Evolutionary conservation across 1,140 invertebrate species (phyloP).

Genomic region (Parasteatoda tepidariorum): DNA sequence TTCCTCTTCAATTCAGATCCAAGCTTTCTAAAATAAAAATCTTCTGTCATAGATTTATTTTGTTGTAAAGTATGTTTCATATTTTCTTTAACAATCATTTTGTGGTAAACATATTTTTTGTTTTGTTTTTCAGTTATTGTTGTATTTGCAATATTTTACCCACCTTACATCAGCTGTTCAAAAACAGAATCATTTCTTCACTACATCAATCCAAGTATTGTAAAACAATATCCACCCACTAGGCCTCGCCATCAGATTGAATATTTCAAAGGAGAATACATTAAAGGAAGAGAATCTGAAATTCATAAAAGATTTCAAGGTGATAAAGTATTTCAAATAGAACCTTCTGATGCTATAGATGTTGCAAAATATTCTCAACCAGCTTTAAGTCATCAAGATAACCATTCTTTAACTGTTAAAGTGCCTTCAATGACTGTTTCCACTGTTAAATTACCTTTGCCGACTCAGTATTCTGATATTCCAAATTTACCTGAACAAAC

Average conservation of each 20-base stretch:
- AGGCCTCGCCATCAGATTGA: not conserved
- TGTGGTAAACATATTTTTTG: not conserved
- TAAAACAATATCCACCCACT: not conserved
- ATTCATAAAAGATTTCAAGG: not conserved
- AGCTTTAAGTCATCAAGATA: not conserved
- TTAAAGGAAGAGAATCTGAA: not conserved
- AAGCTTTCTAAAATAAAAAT: not conserved
- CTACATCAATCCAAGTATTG: not conserved
- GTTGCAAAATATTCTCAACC: conserved; percentile 44
- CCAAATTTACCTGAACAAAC: not conserved
- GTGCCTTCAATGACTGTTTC: conserved; percentile 16
- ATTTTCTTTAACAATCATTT: too few relatives aligned
- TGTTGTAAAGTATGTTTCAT: too few relatives aligned
- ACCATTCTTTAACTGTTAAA: conserved; percentile 4
- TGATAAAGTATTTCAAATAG: conserved; percentile 39
- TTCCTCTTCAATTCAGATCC: not conserved
- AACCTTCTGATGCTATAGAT: conserved; percentile 49
- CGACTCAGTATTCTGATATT: not conserved
- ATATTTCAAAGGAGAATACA: not conserved
- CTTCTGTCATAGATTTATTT: too few relatives aligned
- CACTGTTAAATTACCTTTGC: not conserved
- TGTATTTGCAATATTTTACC: not conserved
- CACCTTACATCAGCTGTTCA: not conserved
- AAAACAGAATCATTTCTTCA: conserved; percentile 8
- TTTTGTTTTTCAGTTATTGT: conserved; percentile 10